These are phyloP conservation scores for Balaeniceps rex DNA, from an alignment of 2,113 vertebrate species.

Conservation along the genomic window DNA sequence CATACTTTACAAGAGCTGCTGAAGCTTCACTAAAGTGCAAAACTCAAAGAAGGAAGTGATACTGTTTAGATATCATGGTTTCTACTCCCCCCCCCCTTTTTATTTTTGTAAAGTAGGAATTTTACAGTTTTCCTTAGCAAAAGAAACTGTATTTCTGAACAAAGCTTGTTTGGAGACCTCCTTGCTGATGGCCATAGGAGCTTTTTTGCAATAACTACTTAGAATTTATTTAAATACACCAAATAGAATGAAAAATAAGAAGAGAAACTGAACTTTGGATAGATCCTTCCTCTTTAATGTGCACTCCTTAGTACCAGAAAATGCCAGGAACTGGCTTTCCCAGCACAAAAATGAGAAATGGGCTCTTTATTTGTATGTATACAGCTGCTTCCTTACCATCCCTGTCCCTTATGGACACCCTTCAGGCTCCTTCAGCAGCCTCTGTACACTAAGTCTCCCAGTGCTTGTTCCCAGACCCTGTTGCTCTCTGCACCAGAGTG, in stretches of 20 bases:
- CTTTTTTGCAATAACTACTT: neutral
- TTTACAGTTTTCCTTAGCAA: neutral
- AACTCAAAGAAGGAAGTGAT: neutral
- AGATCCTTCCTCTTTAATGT: neutral
- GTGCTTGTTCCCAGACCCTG: accelerated
- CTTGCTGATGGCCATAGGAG: neutral
- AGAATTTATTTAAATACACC: neutral
- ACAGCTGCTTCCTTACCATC: neutral
- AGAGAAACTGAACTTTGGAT: neutral
- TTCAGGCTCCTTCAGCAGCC: neutral
- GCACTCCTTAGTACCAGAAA: neutral
- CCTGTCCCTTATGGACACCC: neutral
- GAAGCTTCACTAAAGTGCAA: neutral
- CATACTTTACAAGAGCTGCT: neutral
- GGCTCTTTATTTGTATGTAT: neutral
- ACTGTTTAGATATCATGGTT: neutral
- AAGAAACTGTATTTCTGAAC: neutral
- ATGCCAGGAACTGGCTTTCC: neutral
- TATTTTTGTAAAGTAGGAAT: neutral
- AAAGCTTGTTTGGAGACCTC: neutral
- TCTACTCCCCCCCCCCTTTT: neutral
- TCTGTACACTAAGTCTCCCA: neutral
- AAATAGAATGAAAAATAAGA: neutral
- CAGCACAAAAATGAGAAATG: neutral
- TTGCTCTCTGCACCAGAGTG: neutral